These are phyloP conservation scores for Megalops cyprinoides DNA, from an alignment of 2,797 vertebrate species.

Conservation along the genomic window DNA sequence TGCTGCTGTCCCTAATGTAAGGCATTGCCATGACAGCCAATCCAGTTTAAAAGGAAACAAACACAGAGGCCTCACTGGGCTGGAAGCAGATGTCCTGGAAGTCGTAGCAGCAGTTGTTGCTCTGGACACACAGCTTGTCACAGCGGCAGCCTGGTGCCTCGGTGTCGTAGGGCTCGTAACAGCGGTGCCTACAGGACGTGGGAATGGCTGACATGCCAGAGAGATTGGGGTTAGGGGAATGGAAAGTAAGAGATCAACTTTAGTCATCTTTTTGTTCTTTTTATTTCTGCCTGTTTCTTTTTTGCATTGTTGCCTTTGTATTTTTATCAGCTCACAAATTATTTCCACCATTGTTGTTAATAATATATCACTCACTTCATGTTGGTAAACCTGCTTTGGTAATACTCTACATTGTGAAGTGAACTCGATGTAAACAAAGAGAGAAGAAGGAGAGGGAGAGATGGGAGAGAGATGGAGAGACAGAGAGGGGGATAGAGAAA, in stretches of 20 bases:
- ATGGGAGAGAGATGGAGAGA: background rate
- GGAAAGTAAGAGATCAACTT: no score
- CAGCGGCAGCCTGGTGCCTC: conserved; percentile 64
- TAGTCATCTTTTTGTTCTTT: no score
- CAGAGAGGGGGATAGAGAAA: background rate
- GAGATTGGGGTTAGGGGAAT: no score
- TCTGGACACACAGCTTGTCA: conserved; percentile 51
- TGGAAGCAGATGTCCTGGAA: conserved; percentile 61
- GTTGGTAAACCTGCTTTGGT: no score
- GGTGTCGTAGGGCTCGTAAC: conserved; percentile 57
- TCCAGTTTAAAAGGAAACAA: background rate
- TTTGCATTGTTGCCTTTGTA: no score
- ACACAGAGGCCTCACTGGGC: conserved; percentile 55
- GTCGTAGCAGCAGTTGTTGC: conserved; percentile 69
- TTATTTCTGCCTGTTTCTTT: no score
- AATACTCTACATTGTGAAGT: no score
- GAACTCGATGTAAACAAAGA: no score
- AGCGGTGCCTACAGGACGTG: conserved; percentile 64
- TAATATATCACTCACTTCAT: no score
- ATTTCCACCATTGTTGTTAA: no score
- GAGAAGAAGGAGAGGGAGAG: background rate
- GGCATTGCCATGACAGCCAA: background rate
- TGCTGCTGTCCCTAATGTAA: background rate
- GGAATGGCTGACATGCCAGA: conserved; percentile 42
- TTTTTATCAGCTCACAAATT: no score